Base-by-base conservation (phyloP, 2,888 invertebrate species). In the Catocala fraxini region DNA sequence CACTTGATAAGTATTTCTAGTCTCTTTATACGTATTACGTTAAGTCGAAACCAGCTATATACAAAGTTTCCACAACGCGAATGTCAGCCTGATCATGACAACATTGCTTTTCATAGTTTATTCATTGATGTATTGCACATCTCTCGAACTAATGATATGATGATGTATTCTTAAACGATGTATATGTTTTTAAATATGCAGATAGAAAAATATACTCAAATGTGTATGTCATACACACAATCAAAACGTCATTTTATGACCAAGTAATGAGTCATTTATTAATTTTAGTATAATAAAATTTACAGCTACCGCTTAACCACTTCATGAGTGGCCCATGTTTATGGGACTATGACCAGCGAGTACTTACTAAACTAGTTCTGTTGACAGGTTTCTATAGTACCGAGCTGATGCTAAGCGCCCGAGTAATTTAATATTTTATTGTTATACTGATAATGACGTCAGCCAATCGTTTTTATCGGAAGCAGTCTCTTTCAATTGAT, bases 291-390 rank as follows among this genome's bases (percentile, higher is more conserved):
- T 65, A 45, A 65, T 73, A 71, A 73, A 73, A 70, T 68, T 47
- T 67, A 67, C 68, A 66, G 66, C 54, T 64, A 63, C 47, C 56
- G 45, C 53, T 62, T 56, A 59, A 68, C 59, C 65, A 68, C 59
- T 69, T 67, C 61, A 72, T 59, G 69, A 73, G 54, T 59, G 56
- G 63, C 51, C 46, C 47, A 60, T 60, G 68, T 74, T 71, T 72
- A 73, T 65, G 61, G 65, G 39, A 48, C 45, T 67, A 61, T 54
- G 62, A 63, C 62, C 63, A 77, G 62, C 62, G 66, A 70, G 73
- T 72, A 73, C 72, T 66, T 67, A 67, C 71, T 62, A 76, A 84
- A 84, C 84, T 70, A 79, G 83, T 82, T 81, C 67, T 53, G 65
- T 77, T 79, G 74, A 75, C 78, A 78, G 72, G 77, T 82, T 80